A percentile compares a stretch with the other conserved stretches of the same genome.
Conservation (phyloP, 1,140 invertebrate genomes). For the Drosophila orena region DNA sequence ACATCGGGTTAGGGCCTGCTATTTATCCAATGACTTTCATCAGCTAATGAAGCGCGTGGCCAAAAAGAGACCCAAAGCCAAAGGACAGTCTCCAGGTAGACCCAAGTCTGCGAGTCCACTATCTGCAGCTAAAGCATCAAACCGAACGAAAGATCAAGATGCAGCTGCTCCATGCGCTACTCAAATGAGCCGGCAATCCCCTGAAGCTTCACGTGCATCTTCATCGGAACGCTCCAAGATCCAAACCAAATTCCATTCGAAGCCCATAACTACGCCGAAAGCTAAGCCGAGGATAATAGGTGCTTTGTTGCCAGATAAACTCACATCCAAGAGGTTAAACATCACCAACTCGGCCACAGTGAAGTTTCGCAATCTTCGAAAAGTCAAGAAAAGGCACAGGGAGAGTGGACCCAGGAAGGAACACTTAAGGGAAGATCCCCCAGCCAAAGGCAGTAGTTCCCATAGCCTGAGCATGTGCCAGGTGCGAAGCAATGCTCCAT, state of each 20-base stretch:
- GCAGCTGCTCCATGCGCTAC: no score
- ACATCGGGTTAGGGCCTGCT: background rate
- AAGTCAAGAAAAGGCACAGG: background rate
- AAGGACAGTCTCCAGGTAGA: background rate
- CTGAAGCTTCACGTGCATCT: background rate
- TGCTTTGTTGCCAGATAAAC: background rate
- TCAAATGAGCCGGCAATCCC: no score
- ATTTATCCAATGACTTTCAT: slow-evolving; percentile 30
- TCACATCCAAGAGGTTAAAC: no score
- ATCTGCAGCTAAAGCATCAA: background rate
- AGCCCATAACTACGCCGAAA: background rate
- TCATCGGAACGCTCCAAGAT: background rate
- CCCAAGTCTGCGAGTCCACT: no score
- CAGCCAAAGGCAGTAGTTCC: background rate
- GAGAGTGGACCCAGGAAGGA: background rate
- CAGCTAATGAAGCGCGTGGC: slow-evolving; percentile 54
- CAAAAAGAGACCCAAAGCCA: slow-evolving; percentile 9
- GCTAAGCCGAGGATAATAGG: background rate
- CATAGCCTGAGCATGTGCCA: background rate
- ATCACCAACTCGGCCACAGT: no score
- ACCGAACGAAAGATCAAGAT: background rate
- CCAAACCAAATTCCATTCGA: background rate
- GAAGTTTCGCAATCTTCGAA: background rate
- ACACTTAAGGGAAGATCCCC: background rate
- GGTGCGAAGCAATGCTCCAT: background rate